phyloP scores from a whole-genome alignment of 1,140 invertebrate genomes.

The Arion vulgaris region DNA sequence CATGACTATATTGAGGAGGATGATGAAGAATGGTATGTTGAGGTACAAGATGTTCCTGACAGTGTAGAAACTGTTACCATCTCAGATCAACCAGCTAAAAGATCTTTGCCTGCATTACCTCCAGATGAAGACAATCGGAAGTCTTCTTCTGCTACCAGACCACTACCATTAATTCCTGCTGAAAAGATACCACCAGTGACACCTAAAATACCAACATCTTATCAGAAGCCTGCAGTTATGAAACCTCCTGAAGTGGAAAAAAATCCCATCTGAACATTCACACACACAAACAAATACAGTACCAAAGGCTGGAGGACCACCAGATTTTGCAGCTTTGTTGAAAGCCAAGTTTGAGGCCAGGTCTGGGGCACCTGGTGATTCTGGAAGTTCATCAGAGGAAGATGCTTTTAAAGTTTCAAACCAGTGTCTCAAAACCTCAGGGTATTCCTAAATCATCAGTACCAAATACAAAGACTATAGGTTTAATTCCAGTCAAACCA shows the following conservation, averaged over 20 bases:
- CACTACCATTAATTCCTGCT: not conserved
- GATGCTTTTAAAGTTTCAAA: not conserved
- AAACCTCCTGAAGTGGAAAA: not conserved
- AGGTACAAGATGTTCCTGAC: not conserved
- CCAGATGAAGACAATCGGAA: not conserved
- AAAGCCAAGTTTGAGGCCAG: constrained; percentile 37
- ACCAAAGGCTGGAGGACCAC: not conserved
- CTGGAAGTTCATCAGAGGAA: not conserved
- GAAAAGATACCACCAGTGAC: not conserved
- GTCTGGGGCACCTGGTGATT: not conserved
- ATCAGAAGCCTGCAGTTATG: not conserved
- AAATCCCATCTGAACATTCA: not conserved
- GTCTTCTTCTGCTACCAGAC: not conserved
- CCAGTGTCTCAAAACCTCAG: not conserved
- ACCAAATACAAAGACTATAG: not conserved
- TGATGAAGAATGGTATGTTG: constrained; percentile 35
- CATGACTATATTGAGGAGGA: constrained; percentile 6
- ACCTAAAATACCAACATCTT: not conserved
- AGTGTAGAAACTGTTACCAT: not conserved
- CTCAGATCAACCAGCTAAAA: constrained; percentile 11
- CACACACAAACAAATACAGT: not conserved
- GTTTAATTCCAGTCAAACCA: not conserved
- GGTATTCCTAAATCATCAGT: not conserved
- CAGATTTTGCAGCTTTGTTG: constrained; percentile 20
- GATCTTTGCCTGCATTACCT: not conserved